Evolutionary conservation across 2,797 vertebrate species (phyloP).

Genomic region (Amniataba percoides): DNA sequence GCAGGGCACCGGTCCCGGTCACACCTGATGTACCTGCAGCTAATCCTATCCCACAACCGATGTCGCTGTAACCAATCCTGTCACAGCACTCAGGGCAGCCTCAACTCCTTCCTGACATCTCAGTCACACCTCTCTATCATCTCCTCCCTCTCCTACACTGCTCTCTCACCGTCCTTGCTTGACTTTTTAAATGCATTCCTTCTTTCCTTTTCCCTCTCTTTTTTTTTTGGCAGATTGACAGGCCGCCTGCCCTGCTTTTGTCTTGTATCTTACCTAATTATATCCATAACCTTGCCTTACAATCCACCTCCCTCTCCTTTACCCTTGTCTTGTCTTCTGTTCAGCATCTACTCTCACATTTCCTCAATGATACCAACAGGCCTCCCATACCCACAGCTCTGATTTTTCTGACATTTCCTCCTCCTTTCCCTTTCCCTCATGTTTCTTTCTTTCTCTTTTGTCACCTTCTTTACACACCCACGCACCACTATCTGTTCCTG

Average conservation of each 20-base stretch:
- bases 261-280: constrained; percentile 64
- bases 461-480: constrained; percentile 54
- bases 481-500: constrained; percentile 52
- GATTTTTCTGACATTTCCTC: constrained; percentile 62
- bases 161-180: constrained; percentile 37
- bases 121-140: constrained; percentile 67
- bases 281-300: constrained; percentile 39
- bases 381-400: constrained; percentile 53
- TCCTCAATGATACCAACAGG: constrained; percentile 51
- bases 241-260: constrained; percentile 60
- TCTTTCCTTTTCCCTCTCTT: constrained; percentile 33
- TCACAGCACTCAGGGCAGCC: constrained; percentile 70
- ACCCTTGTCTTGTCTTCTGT: constrained; percentile 42
- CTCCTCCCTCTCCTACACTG: constrained; percentile 47
- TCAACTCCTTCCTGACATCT: constrained; percentile 73
- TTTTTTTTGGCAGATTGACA: constrained; percentile 53
- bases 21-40: constrained; percentile 82
- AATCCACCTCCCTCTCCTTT: constrained; percentile 19
- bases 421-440: constrained; percentile 32
- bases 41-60: constrained; percentile 81
- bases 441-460: constrained; percentile 52
- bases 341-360: constrained; percentile 56
- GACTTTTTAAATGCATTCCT: constrained; percentile 51
- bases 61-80: constrained; percentile 80
- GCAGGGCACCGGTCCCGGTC: constrained; percentile 70